Evolutionary conservation across 2,113 vertebrate genomes (phyloP), one percentile per base, ranked within the genome.

Genomic region (Calypte anna): DNA sequence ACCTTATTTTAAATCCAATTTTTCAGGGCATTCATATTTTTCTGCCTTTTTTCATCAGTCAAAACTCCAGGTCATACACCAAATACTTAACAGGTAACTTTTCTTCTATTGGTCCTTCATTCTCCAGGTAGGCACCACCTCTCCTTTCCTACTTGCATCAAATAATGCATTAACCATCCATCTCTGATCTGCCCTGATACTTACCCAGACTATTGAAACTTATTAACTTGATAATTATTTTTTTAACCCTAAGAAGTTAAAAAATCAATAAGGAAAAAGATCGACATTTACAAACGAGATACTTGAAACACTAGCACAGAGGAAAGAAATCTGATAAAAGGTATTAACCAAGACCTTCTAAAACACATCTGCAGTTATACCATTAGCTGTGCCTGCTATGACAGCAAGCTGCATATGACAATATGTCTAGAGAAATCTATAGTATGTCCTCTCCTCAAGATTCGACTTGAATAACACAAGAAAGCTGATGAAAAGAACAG

Each of bases 361-460:
- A 82, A 95, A 94, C n/a, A 36, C 20, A 54, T 30, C 53, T 78
- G 46, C 22, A 96, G 95, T 83, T 91, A 88, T 94, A 95, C 75
- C 36, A 75, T 90, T 95, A 94, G 91, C 86, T 93, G 89, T 78
- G 58, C 81, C 95, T 96, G 66, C 25, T 83, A 13, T 33, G 46
- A 82, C 46, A 93, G 68, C 48, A 78, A 79, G 82, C 12, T 31
- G 1, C 30, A 27, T 55, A 38, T 66, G 74, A 54, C 31, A 75
- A 33, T 31, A 40, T 82, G 16, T 51, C 55, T 82, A 64, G 46
- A 79, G 77, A 73, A 78, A 17, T 59, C 17, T 88, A 23, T 72
- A 54, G 18, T 59, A 62, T 5, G 3, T 40, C 22, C 21, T 19
- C 13, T 69, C n/a, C 11, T 27, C 33, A 75, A 63, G 23, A 66